A percentile compares a stretch with the other conserved stretches of the same genome.
Conservation (phyloP, 2,797 vertebrate species). For the Hippoglossus hippoglossus region DNA sequence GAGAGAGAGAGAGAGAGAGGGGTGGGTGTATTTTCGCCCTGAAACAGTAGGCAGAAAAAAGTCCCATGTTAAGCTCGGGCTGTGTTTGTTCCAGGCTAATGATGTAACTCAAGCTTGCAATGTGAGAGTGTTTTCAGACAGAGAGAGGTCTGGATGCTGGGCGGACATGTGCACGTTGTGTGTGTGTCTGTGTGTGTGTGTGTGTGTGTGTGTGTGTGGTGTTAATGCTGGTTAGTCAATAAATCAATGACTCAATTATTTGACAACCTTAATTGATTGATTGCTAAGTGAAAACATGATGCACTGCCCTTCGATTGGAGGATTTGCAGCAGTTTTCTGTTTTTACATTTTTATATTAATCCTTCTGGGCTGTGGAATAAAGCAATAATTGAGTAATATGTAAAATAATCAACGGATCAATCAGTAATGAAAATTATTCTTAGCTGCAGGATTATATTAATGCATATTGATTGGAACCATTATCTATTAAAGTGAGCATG, state of each 20-base stretch:
- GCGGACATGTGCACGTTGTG: constrained; percentile 6
- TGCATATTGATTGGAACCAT: not conserved
- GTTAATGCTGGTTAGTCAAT: not conserved
- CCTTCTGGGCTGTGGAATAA: too few species aligned
- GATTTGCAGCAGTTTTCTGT: too few species aligned
- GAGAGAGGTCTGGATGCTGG: constrained; percentile 34
- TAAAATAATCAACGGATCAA: too few species aligned
- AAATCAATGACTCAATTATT: constrained; percentile 24
- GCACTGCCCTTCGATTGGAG: too few species aligned
- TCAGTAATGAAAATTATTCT: too few species aligned
- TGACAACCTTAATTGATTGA: not conserved
- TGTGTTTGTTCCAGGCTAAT: constrained; percentile 94
- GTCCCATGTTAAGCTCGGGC: constrained; percentile 91
- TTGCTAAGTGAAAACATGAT: not conserved
- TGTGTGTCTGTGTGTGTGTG: not conserved
- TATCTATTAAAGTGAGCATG: not conserved
- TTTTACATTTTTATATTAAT: too few species aligned
- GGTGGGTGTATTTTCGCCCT: constrained; percentile 90
- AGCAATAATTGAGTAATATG: too few species aligned
- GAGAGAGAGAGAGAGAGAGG: constrained; percentile 12
- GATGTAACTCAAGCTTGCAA: constrained; percentile 95
- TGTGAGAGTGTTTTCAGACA: constrained; percentile 76
- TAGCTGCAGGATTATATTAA: too few species aligned
- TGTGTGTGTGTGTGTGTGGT: not conserved
- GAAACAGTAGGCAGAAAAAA: constrained; percentile 97